Conservation (phyloP, 2,888 invertebrate genomes). For the Papilio demoleus region DNA sequence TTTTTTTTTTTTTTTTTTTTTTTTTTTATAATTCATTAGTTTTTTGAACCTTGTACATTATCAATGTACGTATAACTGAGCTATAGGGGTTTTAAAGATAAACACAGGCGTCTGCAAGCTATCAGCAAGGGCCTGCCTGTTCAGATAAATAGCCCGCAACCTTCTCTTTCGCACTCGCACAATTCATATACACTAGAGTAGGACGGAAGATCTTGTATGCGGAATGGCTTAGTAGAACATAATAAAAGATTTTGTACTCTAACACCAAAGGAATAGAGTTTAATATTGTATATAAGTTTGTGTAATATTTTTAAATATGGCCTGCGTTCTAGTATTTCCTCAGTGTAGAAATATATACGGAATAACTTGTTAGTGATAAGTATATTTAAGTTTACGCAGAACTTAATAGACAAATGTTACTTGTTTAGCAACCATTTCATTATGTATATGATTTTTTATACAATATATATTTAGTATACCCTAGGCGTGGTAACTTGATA, state of each 20-base stretch:
- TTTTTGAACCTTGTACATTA: not conserved
- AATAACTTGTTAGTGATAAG: not conserved
- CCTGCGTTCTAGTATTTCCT: not conserved
- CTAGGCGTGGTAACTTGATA: not conserved
- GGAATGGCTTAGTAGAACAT: not conserved
- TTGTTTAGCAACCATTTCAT: too few relatives aligned
- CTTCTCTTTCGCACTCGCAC: not conserved
- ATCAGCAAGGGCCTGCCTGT: constrained; percentile 2
- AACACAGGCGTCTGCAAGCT: constrained; percentile 6
- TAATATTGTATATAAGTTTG: not conserved
- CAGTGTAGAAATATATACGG: not conserved
- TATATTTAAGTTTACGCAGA: too few relatives aligned
- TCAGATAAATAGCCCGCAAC: not conserved
- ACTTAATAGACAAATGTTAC: too few relatives aligned
- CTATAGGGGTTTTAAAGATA: not conserved
- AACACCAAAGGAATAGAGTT: not conserved
- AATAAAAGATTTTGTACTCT: not conserved
- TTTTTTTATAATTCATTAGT: not conserved
- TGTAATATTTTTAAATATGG: constrained; percentile 6
- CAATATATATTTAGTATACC: too few relatives aligned
- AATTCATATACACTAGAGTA: not conserved
- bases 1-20: too few relatives aligned
- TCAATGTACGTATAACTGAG: not conserved
- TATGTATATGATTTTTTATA: not conserved
- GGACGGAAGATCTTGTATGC: constrained; percentile 1